phyloP scores from a whole-genome alignment of 2,113 vertebrate species.

The Burhinus bistriatus region DNA sequence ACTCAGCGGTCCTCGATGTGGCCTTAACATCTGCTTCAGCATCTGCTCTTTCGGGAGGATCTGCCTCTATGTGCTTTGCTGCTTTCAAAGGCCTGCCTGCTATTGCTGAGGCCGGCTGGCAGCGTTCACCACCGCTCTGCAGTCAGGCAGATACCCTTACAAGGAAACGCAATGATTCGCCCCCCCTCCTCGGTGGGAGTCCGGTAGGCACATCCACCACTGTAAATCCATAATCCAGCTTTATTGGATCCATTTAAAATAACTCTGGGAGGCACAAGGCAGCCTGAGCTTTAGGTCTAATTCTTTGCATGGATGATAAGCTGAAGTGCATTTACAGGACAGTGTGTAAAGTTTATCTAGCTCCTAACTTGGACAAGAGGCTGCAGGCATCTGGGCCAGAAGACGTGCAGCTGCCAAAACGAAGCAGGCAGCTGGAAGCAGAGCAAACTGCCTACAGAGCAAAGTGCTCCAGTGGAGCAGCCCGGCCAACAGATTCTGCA shows the following conservation, averaged over 20 bases:
- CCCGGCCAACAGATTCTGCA: constrained; percentile 17
- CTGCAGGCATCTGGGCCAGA: not conserved
- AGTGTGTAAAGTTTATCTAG: not conserved
- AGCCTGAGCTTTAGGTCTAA: not conserved
- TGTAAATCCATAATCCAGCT: not conserved
- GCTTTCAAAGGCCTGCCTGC: not conserved
- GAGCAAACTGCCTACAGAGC: not conserved
- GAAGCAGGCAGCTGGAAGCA: not conserved
- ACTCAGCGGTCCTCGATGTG: not conserved
- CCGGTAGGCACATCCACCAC: not conserved
- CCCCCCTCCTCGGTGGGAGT: not conserved
- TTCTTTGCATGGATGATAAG: not conserved
- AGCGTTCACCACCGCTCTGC: fast-evolving
- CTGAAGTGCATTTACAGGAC: not conserved
- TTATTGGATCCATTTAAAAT: not conserved
- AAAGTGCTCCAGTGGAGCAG: not conserved
- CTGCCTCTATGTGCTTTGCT: not conserved
- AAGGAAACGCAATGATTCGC: fast-evolving
- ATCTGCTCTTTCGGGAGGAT: not conserved
- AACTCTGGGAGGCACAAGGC: not conserved
- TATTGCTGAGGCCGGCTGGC: not conserved
- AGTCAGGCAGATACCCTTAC: not conserved
- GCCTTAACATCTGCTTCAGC: not conserved
- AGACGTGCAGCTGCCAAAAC: not conserved
- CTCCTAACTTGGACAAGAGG: constrained; percentile 36